Evolutionary conservation across 2,113 vertebrate genomes (phyloP).

Genomic region (Gobius niger): DNA sequence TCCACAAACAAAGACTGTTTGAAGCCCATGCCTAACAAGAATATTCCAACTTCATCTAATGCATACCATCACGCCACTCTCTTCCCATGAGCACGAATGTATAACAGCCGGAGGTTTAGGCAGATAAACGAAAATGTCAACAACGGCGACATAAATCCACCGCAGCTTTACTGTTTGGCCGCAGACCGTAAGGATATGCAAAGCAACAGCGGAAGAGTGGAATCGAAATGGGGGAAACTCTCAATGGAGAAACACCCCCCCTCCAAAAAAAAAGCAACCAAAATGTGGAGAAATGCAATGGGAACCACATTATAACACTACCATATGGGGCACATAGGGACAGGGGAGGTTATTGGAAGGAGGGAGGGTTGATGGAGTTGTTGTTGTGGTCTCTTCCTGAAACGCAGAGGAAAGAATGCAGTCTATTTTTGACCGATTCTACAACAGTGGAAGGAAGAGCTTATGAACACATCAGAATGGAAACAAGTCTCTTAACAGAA

Average conservation of each 20-base stretch:
- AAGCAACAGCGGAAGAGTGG: constrained; percentile 5
- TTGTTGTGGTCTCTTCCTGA: constrained; percentile 70
- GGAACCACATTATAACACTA: not conserved
- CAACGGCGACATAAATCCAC: not conserved
- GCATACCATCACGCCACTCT: not conserved
- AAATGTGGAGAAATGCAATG: not conserved
- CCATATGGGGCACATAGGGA: constrained; percentile 9
- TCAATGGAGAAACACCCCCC: not conserved
- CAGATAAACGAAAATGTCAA: not conserved
- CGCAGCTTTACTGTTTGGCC: not conserved
- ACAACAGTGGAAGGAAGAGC: constrained; percentile 64
- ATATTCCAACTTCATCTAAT: not conserved
- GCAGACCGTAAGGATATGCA: constrained; percentile 3
- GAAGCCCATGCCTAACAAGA: constrained; percentile 46
- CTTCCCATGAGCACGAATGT: not conserved
- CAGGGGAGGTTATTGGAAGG: constrained; percentile 18
- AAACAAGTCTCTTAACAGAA: constrained; percentile 47
- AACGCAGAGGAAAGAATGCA: constrained; percentile 74
- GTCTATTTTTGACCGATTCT: constrained; percentile 75
- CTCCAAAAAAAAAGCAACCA: not conserved
- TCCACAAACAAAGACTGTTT: constrained; percentile 61
- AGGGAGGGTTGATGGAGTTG: constrained; percentile 32
- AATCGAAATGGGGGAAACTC: constrained; percentile 30
- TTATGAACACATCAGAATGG: constrained; percentile 61
- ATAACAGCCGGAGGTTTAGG: not conserved